Percentiles rank a stretch among this genome's conserved stretches.
These are phyloP conservation scores for Poecilia gillii DNA, from an alignment of 2,797 vertebrate genomes.

Conservation along the genomic window DNA sequence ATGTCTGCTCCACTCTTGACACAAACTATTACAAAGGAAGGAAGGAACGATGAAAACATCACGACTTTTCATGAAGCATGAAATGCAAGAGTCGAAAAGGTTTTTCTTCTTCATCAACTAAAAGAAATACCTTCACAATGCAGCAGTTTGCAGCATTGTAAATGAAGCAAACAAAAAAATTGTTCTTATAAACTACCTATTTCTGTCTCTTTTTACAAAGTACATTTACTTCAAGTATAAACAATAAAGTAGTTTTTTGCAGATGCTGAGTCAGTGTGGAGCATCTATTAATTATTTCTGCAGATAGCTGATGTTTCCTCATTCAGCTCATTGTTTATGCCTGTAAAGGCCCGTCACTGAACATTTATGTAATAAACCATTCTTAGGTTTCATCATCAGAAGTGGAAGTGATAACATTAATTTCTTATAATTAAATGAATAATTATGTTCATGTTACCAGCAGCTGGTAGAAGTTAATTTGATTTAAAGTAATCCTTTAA, in stretches of 20 bases:
- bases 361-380: too few relatives aligned
- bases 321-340: background rate
- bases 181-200: background rate
- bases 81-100: too few relatives aligned
- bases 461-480: background rate
- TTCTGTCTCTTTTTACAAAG: background rate
- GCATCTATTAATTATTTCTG: background rate
- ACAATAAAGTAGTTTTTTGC: background rate
- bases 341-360: background rate
- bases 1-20: background rate
- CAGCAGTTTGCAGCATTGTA: too few relatives aligned
- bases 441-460: background rate
- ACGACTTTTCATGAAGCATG: background rate
- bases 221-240: background rate
- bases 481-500: background rate
- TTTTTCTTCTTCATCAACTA: too few relatives aligned
- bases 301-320: background rate
- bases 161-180: too few relatives aligned
- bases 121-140: too few relatives aligned
- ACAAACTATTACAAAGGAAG: background rate
- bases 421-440: background rate
- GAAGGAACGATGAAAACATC: background rate
- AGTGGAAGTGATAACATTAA: background rate
- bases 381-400: background rate
- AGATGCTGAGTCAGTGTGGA: background rate